A percentile compares a stretch with the other conserved stretches of the same genome.
phyloP scores from a whole-genome alignment of 2,888 invertebrate species.

The Arenicola marina region DNA sequence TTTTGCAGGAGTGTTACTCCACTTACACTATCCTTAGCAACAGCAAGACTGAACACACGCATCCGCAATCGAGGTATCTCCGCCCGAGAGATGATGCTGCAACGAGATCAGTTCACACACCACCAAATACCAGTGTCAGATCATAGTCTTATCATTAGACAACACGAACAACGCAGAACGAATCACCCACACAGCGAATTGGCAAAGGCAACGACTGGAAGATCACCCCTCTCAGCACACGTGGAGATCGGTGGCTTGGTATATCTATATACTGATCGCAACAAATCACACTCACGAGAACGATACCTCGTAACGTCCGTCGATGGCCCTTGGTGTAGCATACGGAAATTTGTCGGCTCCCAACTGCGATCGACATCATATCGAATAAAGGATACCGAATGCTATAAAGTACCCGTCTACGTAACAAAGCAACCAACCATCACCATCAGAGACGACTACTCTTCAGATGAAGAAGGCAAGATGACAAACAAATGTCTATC shows the following conservation, averaged over 20 bases:
- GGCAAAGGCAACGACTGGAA: too few relatives aligned
- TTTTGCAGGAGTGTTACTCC: not conserved
- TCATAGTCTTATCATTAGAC: not conserved
- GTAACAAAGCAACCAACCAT: too few relatives aligned
- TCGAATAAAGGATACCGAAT: too few relatives aligned
- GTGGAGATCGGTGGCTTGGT: not conserved
- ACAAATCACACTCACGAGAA: not conserved
- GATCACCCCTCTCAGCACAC: too few relatives aligned
- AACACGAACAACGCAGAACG: not conserved
- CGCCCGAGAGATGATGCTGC: not conserved
- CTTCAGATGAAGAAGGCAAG: too few relatives aligned
- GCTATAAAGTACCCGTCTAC: too few relatives aligned
- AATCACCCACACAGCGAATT: not conserved
- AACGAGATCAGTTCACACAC: constrained; percentile 1
- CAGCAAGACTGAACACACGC: not conserved
- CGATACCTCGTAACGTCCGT: not conserved
- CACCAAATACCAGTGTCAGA: not conserved
- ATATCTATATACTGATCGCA: not conserved
- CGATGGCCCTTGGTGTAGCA: not conserved
- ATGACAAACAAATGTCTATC: too few relatives aligned
- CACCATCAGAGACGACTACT: too few relatives aligned
- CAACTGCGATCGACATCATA: not conserved
- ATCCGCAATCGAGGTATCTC: constrained; percentile 1
- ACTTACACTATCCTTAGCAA: not conserved
- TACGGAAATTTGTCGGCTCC: not conserved